Evolutionary conservation across 2,888 invertebrate genomes (phyloP), one percentile per base, ranked within the genome.

Genomic region (Drosophila percnosoma): DNA sequence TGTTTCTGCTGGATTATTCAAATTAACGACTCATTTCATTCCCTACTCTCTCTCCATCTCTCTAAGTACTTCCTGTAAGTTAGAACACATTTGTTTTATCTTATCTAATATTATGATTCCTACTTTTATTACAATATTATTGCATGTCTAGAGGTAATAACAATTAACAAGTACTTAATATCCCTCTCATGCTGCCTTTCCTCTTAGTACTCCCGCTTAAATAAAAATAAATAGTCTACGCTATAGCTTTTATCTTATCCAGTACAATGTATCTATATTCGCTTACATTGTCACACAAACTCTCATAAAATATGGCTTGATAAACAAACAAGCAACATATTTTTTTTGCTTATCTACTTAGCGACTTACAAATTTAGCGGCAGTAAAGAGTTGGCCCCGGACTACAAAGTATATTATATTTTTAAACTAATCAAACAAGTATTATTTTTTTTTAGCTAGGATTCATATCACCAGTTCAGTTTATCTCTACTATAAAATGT

Each of bases 401-500:
- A 27, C 36, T 27, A 29, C 15, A 55, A n/a, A 40, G 18, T 48
- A 13, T 15, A 64, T 52, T n/a, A 24, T 2, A 51, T 21, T 34
- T 24, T 49, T n/a, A n/a, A 27, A 34, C 55, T 42, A 54, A 42
- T 53, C 34, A 31, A 34, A 52, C 7, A 52, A 45, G 8, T 8
- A 24, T 45, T 21, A 4, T 15, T 45, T 24, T 48, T 31, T 60
- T 52, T 62, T 7, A 40, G 52, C 38, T 36, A 58, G 57, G 49
- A 76, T n/a, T 8, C 42, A 13, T 29, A 34, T n/a, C 52, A 24
- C 52, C 18, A 31, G 15, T 45, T 45, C n/a, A 38, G 38, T 42
- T 49, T 59, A 59, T 62, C 62, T 65, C 11, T 53, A 53, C 27
- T 45, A 49, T 40, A n/a, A 27, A 68, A 36, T 29, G 34, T 51